Evolutionary conservation across 2,113 vertebrate species (phyloP).

Genomic region (Coturnix japonica): DNA sequence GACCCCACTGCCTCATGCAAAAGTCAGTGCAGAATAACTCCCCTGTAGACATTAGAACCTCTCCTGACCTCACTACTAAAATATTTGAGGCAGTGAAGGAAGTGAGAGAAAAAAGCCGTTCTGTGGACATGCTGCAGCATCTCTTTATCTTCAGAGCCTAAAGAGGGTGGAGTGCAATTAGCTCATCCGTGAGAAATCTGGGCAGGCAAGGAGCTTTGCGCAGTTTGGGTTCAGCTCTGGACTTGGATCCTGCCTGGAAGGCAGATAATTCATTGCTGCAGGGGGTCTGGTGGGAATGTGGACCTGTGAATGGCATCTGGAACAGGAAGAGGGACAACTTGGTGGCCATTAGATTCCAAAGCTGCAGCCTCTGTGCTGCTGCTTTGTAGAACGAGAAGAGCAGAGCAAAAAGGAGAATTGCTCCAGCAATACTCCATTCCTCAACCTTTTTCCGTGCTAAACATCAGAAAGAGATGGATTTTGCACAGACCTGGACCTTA

Average conservation of each 20-base stretch:
- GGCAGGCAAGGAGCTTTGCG: neutral
- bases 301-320: neutral
- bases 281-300: neutral
- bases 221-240: neutral
- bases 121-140: slow-evolving; percentile 35
- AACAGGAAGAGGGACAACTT: neutral
- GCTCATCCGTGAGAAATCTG: slow-evolving; percentile 46
- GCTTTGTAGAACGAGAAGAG: neutral
- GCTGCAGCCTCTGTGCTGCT: neutral
- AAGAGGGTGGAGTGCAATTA: slow-evolving; percentile 47
- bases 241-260: neutral
- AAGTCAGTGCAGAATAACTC: neutral
- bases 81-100: slow-evolving; percentile 31
- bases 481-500: neutral
- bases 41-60: neutral
- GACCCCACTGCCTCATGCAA: neutral
- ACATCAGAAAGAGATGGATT: neutral
- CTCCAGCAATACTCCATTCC: neutral
- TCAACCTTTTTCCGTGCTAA: neutral
- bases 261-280: neutral
- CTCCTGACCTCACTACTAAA: slow-evolving; percentile 33
- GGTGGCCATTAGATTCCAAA: neutral
- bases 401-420: neutral
- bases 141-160: slow-evolving; percentile 59
- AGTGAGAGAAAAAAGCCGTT: neutral